These are phyloP conservation scores for Heteromurus nitidus DNA, from an alignment of 2,888 invertebrate genomes.

Conservation along the genomic window DNA sequence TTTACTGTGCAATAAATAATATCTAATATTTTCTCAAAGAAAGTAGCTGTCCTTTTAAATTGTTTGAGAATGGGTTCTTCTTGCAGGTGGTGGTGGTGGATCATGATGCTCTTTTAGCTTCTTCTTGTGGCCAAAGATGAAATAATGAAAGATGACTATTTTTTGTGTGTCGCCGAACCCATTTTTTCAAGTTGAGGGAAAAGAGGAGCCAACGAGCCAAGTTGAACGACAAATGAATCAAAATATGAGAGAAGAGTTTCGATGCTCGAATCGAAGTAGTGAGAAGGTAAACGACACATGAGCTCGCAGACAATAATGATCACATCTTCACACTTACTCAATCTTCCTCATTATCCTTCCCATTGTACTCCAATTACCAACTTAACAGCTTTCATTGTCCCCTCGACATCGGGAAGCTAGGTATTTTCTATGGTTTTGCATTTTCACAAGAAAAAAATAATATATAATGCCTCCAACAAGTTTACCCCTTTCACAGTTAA, in stretches of 20 bases:
- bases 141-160: not conserved
- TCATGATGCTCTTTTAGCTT: too few species aligned
- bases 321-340: not conserved
- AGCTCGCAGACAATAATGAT: too few species aligned
- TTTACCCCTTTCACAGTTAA: too few species aligned
- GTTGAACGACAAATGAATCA: too few species aligned
- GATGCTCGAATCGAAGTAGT: too few species aligned
- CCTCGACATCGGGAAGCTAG: too few species aligned
- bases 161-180: not conserved
- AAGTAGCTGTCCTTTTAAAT: constrained; percentile 10
- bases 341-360: constrained; percentile 14
- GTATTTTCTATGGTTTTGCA: constrained; percentile 23
- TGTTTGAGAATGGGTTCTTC: not conserved
- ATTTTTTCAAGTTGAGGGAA: not conserved
- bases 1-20: constrained; percentile 7
- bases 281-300: too few species aligned
- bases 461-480: too few species aligned
- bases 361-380: constrained; percentile 32
- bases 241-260: too few species aligned
- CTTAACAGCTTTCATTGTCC: not conserved
- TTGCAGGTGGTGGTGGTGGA: not conserved
- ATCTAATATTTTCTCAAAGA: not conserved
- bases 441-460: not conserved
- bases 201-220: too few species aligned
- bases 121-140: not conserved